Evolutionary conservation across 2,888 invertebrate genomes (phyloP), one percentile per base, ranked within the genome.

Genomic region (Lycaena phlaeas): DNA sequence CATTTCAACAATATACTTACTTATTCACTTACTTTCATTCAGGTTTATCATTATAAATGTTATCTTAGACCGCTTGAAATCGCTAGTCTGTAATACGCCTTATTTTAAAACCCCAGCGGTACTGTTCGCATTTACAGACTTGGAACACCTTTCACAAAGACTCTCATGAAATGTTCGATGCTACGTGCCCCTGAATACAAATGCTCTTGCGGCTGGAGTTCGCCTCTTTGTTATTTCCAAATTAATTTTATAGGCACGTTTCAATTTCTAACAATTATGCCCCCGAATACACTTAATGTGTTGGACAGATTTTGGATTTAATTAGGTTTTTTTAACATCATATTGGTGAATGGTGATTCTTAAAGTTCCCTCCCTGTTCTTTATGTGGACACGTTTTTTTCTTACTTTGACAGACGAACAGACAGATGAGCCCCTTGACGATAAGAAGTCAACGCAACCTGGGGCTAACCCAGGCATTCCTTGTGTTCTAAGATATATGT

Each of bases 191-290:
- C 27, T 39, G 50, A 49, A 52, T 52, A 46, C 43, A 44, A 49
- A 51, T 45, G 27, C 17, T 14, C 38, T n/a, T 14, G 43, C 40
- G 36, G 34, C 14, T 28, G 42, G 15, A 39, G 30, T 28, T 39
- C 37, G 26, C 30, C 38, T 31, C 42, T 48, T 45, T 48, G 48
- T 50, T 40, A 42, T 36, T 38, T 28, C 25, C 38, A 42, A 46
- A 50, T 46, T 50, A 45, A 44, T 42, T 48, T 43, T 45, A 48
- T 42, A 43, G 42, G 42, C 41, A 45, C 48, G 45, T 45, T 48
- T 48, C 42, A 42, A 44, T 44, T 46, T 30, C 18, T 11, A 41
- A 38, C 34, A 14, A 38, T 41, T 40, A 38, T 38, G 28, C 37
- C 27, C 34, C 15, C 14, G 4, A 12, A 38, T n/a, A 22, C 22